phyloP scores from a whole-genome alignment of 2,113 vertebrate species.

The Casuarius casuarius region DNA sequence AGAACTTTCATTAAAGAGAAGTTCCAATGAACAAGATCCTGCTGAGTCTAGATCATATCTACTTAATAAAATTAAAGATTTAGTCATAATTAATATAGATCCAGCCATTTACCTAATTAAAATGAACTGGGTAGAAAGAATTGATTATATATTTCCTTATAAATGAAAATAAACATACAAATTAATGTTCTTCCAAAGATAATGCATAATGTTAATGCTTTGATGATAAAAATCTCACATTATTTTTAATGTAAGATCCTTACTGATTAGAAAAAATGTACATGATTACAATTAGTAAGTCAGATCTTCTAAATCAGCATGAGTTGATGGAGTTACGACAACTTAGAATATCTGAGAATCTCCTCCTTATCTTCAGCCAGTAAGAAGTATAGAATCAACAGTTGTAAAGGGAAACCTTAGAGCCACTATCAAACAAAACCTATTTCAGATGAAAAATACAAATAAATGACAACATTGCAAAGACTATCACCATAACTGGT shows the following conservation, averaged over 20 bases:
- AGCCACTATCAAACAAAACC: neutral
- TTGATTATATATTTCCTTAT: constrained; percentile 45
- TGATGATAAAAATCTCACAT: constrained; percentile 50
- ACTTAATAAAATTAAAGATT: constrained; percentile 46
- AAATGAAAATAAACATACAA: constrained; percentile 52
- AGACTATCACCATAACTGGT: neutral
- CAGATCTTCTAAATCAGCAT: constrained; percentile 21
- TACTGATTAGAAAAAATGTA: neutral
- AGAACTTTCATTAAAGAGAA: neutral
- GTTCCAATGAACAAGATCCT: constrained; percentile 16
- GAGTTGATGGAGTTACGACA: neutral
- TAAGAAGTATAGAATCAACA: neutral
- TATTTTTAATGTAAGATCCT: constrained; percentile 21
- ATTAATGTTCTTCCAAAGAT: constrained; percentile 39
- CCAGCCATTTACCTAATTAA: constrained; percentile 50
- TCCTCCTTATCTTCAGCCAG: neutral
- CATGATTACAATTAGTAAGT: constrained; percentile 11
- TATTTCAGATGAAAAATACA: neutral
- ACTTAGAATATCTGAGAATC: neutral
- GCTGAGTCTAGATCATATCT: constrained; percentile 44
- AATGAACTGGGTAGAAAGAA: constrained; percentile 37
- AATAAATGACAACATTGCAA: neutral
- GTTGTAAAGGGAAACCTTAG: neutral
- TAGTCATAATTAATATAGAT: constrained; percentile 55
- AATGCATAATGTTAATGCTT: constrained; percentile 20